Base-by-base conservation (phyloP, 2,888 invertebrate genomes). In the Diadegma fenestrale region DNA sequence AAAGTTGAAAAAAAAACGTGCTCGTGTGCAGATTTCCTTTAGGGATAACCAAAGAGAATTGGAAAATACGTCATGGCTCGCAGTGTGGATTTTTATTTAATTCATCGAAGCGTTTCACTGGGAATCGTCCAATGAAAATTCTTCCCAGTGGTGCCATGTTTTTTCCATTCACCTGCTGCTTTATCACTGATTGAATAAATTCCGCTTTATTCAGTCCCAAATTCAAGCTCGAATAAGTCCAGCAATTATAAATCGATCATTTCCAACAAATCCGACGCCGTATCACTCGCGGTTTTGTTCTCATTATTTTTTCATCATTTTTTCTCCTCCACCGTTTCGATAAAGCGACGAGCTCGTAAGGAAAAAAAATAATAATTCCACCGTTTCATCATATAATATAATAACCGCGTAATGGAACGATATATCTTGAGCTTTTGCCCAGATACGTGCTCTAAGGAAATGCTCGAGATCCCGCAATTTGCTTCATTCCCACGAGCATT, bases 401-500 rank as follows among this genome's bases (percentile, higher is more conserved):
- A 68, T 17, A 68, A 43, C 43, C 14, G 14, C 68, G 22, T 68
- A 14, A 43, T 26, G 68, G 22, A 41, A 43, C 22, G 26, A 43
- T 43, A 22, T 43, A 26, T 68, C 68, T 68, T 19, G 4, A 64
- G 64, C 37, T 64, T 64, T 64, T 14, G 33, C 43, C 43, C 41
- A 37, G 37, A 63, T 41, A 66, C 22, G 43, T n/a, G n/a, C 22
- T 41, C 22, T 66, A 43, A 66, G 41, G 22, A 66, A 37, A 66
- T 6, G 43, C 41, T 64, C 37, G 64, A 37, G 33, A 64, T 37
- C 22, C 41, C 12, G 14, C 66, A 66, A 68, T 68, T 68, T 45
- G 68, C 45, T 68, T 45, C 14, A 43, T 43, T 66, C 66, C 45
- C 68, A 26, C 68, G 68, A 45, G 45, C 68, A 68, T 68, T 68